Percentiles rank a stretch among this genome's conserved stretches.
Conservation (phyloP, 1,140 invertebrate genomes). For the Aphaenogaster rudis region DNA sequence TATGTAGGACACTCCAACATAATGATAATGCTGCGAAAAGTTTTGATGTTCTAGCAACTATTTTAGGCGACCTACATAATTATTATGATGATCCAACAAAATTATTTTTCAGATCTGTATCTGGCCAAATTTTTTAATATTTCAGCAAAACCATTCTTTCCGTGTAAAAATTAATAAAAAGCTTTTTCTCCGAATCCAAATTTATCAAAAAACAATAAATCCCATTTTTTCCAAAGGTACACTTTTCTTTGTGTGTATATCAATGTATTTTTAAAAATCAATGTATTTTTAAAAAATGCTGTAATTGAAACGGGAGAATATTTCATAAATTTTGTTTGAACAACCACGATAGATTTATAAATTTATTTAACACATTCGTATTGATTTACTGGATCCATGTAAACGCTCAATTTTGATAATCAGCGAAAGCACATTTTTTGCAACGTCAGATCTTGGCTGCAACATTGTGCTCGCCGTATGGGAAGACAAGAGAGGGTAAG, state of each 20-base stretch:
- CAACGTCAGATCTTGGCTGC: neutral
- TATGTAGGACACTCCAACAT: too few relatives aligned
- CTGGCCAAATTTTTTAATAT: too few relatives aligned
- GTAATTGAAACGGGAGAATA: neutral
- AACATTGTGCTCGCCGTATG: conserved; percentile 24
- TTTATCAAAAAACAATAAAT: conserved; percentile 4
- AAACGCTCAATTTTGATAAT: neutral
- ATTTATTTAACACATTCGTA: neutral
- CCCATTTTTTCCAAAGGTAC: neutral
- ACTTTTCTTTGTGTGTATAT: neutral
- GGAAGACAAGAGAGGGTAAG: conserved; percentile 52
- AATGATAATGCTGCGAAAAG: too few relatives aligned
- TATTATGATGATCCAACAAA: too few relatives aligned
- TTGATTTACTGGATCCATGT: neutral
- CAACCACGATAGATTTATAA: neutral
- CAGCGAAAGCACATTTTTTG: neutral
- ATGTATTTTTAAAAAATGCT: neutral
- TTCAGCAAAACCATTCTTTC: too few relatives aligned
- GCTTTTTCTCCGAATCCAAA: neutral
- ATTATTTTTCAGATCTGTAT: too few relatives aligned
- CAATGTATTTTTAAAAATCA: neutral
- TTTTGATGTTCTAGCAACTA: too few relatives aligned
- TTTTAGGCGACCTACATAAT: too few relatives aligned
- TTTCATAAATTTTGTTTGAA: neutral
- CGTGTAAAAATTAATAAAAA: neutral